These are phyloP conservation scores for Lagopus leucura DNA, from an alignment of 2,113 vertebrate species.

Conservation along the genomic window DNA sequence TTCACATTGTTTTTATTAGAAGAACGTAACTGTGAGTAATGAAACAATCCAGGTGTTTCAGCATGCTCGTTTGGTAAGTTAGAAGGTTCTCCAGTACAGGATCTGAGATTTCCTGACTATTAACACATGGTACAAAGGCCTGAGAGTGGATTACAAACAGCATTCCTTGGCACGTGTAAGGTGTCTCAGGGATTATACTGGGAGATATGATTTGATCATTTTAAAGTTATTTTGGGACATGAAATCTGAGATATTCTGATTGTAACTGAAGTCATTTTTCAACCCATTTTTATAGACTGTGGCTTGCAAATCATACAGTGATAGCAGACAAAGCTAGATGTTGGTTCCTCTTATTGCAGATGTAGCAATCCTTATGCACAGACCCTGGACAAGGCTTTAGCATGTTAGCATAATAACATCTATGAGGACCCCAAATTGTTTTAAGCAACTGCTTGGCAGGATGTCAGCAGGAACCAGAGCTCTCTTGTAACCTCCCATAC, in stretches of 20 bases:
- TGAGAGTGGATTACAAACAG: not conserved
- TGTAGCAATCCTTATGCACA: not conserved
- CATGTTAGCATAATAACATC: not conserved
- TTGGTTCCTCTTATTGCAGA: not conserved
- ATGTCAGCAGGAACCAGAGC: accelerated
- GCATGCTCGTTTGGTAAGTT: not conserved
- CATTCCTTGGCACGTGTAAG: not conserved
- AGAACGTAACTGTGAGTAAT: not conserved
- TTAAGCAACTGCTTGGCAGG: not conserved
- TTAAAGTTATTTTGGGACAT: not conserved
- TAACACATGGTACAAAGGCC: not conserved
- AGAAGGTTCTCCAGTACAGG: not conserved
- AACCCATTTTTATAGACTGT: not conserved
- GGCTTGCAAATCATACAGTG: not conserved
- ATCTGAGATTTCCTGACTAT: not conserved
- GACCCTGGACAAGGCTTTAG: not conserved
- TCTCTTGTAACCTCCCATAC: not conserved
- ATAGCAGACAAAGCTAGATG: not conserved
- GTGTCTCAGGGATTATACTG: not conserved
- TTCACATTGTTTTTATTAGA: not conserved
- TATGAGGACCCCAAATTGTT: not conserved
- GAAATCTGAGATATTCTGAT: not conserved
- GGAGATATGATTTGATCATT: not conserved
- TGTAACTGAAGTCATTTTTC: not conserved
- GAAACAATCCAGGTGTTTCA: not conserved